Conservation (phyloP, 2,797 vertebrate genomes). For the Sandelia bainsii region DNA sequence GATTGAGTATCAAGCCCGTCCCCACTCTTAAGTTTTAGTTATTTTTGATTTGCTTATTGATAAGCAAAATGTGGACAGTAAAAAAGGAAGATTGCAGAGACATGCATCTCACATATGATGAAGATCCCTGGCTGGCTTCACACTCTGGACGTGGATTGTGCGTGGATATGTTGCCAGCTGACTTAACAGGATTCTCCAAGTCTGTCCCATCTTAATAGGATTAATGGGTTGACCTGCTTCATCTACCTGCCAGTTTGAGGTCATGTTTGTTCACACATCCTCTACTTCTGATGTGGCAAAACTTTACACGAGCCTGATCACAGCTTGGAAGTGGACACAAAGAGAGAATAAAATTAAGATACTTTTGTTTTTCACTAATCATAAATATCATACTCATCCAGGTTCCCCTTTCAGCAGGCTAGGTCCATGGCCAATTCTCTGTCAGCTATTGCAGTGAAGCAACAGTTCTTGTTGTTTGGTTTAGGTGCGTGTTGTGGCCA, state of each 20-base stretch:
- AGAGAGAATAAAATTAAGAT: too few relatives aligned
- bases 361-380: neutral
- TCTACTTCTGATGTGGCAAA: conserved; percentile 3
- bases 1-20: neutral
- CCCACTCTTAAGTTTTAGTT: neutral
- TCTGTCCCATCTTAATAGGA: conserved; percentile 11
- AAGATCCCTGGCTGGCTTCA: neutral
- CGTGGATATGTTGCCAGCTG: neutral
- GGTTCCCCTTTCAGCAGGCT: conserved; percentile 24
- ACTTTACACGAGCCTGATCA: neutral
- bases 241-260: conserved; percentile 13
- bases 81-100: neutral
- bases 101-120: neutral
- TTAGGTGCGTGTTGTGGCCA: conserved; percentile 36
- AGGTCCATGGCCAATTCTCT: conserved; percentile 11
- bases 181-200: conserved; percentile 10
- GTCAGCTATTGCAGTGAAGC: conserved; percentile 3
- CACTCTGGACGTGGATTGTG: neutral
- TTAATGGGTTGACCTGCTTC: conserved; percentile 12
- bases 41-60: neutral
- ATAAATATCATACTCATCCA: neutral
- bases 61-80: neutral
- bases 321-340: neutral
- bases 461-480: conserved; percentile 20
- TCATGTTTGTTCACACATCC: conserved; percentile 1